These are phyloP conservation scores for Copidosoma floridanum DNA, from an alignment of 1,140 invertebrate species.

Conservation along the genomic window DNA sequence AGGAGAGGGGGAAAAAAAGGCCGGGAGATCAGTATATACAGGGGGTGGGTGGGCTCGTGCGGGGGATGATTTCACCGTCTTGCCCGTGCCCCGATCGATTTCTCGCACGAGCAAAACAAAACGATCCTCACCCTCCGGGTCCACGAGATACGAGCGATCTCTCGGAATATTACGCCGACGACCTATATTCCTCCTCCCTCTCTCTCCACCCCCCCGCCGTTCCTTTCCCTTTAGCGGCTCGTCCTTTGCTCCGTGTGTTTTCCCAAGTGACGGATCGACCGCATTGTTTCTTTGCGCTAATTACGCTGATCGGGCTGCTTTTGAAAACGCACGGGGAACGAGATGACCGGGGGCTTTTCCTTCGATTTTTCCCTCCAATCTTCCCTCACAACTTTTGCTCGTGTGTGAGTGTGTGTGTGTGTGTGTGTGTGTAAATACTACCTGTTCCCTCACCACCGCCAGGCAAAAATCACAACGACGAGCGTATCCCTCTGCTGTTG, in stretches of 20 bases:
- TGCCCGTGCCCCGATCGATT: too few relatives aligned
- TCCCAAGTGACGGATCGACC: neutral
- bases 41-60: too few relatives aligned
- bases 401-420: neutral
- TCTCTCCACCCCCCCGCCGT: neutral
- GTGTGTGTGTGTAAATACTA: neutral
- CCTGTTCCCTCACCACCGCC: too few relatives aligned
- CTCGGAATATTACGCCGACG: conserved; percentile 3
- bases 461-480: too few relatives aligned
- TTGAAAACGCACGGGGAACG: neutral
- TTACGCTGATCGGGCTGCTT: neutral
- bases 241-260: too few relatives aligned
- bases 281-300: conserved; percentile 5
- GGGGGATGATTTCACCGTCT: too few relatives aligned
- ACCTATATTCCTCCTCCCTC: neutral
- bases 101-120: too few relatives aligned
- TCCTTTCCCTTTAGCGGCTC: neutral
- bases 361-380: neutral
- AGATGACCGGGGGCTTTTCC: neutral
- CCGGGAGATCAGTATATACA: too few relatives aligned
- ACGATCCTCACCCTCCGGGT: too few relatives aligned
- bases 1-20: neutral
- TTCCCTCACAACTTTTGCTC: conserved; percentile 1
- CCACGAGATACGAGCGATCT: neutral
- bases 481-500: too few relatives aligned